Base-by-base conservation (phyloP, 2,888 invertebrate genomes). In the Koerneria pararmatus region DNA sequence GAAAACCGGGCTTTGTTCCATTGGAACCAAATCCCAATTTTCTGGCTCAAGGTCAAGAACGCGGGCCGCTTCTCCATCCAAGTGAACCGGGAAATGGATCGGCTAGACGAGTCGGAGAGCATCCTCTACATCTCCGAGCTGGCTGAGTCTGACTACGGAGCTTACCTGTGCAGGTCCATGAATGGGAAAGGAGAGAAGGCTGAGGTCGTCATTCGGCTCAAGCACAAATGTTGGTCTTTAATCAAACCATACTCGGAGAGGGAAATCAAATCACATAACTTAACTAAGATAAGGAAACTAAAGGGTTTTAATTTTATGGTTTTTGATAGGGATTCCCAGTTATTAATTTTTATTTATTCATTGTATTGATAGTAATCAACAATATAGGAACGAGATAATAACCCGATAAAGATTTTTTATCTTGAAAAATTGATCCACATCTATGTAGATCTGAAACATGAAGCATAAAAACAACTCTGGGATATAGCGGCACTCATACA, bases 161-260 rank as follows among this genome's bases (percentile, higher is more conserved):
- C 89, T 79, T 95, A 94, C 85, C 88, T 89, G 32, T 94, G 93
- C 82, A 86, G 89, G 69, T 88, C 93, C 57, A 88, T 88, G 73
- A 95, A 95, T 83, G 88, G 88, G 34, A 90, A 92, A 34, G 92
- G 91, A 4, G 75, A 70, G 3, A 73, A 74, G 15, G 71, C 74
- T 0, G 70, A 76, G 53, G 69, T 73, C 19, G 58, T 71, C 8
- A 77, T 82, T 56, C 71, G 71, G 5, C 67, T 82, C n/a, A 71
- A 73, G 46, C 68, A 69, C 49, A 77, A 73, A 46, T 70, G 77
- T 71, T 57, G 70, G 65, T 65, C 5, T 37, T 15, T 60, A 1
- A 24, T 27, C 6, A 15, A 19, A 22, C 19, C 24, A n/a, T n/a
- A n/a, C n/a, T n/a, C n/a, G n/a, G n/a, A n/a, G n/a, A n/a, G n/a